A percentile compares a stretch with the other conserved stretches of the same genome.
phyloP scores from a whole-genome alignment of 2,888 invertebrate species.

The Stenodera caucasica region DNA sequence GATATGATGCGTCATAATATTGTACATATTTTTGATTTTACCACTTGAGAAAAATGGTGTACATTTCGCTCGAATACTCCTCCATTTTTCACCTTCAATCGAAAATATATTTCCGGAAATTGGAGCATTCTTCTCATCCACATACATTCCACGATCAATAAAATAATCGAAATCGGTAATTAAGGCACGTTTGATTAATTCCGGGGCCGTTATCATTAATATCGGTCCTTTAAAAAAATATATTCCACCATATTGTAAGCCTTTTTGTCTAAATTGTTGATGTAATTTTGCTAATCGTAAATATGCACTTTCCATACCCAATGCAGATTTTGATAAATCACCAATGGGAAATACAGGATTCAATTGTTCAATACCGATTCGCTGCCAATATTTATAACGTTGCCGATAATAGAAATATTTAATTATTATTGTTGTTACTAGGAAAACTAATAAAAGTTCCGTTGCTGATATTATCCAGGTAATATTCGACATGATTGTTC shows the following conservation, averaged over 20 bases:
- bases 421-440: neutral
- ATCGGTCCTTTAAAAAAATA: conserved; percentile 9
- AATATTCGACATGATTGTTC: too few species aligned
- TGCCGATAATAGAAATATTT: conserved; percentile 12
- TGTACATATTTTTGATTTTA: conserved; percentile 9
- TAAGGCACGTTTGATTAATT: conserved; percentile 8
- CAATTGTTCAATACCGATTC: conserved; percentile 12
- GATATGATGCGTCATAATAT: conserved; percentile 15
- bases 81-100: conserved; percentile 50
- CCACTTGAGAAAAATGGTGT: conserved; percentile 12
- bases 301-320: conserved; percentile 17
- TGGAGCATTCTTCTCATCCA: conserved; percentile 42
- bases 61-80: conserved; percentile 43
- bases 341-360: conserved; percentile 15
- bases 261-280: neutral
- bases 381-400: conserved; percentile 17
- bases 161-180: too few species aligned
- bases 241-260: conserved; percentile 6
- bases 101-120: conserved; percentile 47
- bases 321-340: conserved; percentile 7
- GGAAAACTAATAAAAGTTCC: conserved; percentile 4
- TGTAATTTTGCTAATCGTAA: conserved; percentile 8
- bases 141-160: too few species aligned
- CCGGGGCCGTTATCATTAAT: neutral
- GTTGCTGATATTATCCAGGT: neutral